These are phyloP conservation scores for Melanocharis versteri DNA, from an alignment of 2,113 vertebrate genomes.

Conservation along the genomic window DNA sequence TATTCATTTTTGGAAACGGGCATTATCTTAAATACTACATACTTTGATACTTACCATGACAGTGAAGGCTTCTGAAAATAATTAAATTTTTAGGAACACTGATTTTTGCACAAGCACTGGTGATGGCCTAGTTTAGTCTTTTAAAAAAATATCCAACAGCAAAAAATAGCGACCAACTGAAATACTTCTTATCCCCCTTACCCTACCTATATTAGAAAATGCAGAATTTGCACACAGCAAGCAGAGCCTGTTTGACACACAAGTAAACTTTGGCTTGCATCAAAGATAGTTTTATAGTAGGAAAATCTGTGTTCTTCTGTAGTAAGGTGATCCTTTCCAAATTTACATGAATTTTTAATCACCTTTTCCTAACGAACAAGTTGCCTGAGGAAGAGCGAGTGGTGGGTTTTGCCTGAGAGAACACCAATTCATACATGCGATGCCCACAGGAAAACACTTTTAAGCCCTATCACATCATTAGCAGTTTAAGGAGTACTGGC, in stretches of 20 bases:
- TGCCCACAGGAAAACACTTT: background rate
- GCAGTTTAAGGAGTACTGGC: background rate
- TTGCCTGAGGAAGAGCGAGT: background rate
- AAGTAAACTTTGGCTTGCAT: background rate
- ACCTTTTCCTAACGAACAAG: background rate
- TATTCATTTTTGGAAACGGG: background rate
- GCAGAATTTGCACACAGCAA: background rate
- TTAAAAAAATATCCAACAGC: background rate
- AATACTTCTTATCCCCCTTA: background rate
- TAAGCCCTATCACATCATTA: background rate
- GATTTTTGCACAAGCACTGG: background rate
- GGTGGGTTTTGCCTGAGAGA: background rate
- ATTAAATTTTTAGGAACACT: background rate
- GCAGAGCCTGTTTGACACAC: background rate
- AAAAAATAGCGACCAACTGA: background rate
- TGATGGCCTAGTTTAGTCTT: background rate
- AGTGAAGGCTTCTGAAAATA: background rate
- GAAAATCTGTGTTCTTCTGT: background rate
- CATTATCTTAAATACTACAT: background rate
- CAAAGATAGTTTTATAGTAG: background rate
- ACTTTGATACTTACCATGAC: background rate
- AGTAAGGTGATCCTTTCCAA: background rate
- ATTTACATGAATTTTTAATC: background rate
- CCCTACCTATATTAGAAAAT: background rate
- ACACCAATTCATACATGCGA: fast-evolving